Conservation (phyloP, 2,888 invertebrate species). For the Andrena bucephala region DNA sequence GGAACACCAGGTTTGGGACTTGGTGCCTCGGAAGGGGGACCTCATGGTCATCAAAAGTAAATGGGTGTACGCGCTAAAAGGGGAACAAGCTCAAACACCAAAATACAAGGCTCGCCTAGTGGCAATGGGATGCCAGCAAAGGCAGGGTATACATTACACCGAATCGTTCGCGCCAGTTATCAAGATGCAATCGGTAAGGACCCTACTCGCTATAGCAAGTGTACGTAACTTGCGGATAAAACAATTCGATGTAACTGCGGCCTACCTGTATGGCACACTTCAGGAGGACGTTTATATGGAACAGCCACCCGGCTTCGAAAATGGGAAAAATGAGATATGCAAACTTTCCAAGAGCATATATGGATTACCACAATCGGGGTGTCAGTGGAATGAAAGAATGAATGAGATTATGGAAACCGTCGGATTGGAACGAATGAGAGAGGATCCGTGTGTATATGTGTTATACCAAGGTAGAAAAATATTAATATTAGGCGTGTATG, state of each 20-base stretch:
- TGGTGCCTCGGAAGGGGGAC: not conserved
- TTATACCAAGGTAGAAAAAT: not conserved
- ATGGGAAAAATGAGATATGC: constrained; percentile 9
- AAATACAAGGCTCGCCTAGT: constrained; percentile 1
- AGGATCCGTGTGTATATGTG: constrained; percentile 7
- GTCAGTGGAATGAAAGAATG: constrained; percentile 13
- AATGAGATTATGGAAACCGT: not conserved
- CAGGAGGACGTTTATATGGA: constrained; percentile 30
- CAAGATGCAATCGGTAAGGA: not conserved
- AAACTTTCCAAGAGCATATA: constrained; percentile 19
- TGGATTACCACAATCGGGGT: constrained; percentile 19
- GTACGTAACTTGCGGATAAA: not conserved
- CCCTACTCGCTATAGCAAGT: too few species aligned
- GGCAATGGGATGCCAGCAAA: constrained; percentile 23
- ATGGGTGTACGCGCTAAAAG: not conserved
- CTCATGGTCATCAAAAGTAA: not conserved
- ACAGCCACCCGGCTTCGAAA: constrained; percentile 11
- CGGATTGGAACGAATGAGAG: not conserved
- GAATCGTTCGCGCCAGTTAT: not conserved
- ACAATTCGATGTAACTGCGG: constrained; percentile 32
- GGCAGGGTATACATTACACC: constrained; percentile 8
- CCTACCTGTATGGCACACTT: constrained; percentile 20
- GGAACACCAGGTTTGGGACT: not conserved
- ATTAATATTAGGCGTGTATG: constrained; percentile 13
- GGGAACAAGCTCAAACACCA: not conserved